Percentiles rank a stretch among this genome's conserved stretches.
phyloP scores from a whole-genome alignment of 2,113 vertebrate species.

The Nannospalax galili region DNA sequence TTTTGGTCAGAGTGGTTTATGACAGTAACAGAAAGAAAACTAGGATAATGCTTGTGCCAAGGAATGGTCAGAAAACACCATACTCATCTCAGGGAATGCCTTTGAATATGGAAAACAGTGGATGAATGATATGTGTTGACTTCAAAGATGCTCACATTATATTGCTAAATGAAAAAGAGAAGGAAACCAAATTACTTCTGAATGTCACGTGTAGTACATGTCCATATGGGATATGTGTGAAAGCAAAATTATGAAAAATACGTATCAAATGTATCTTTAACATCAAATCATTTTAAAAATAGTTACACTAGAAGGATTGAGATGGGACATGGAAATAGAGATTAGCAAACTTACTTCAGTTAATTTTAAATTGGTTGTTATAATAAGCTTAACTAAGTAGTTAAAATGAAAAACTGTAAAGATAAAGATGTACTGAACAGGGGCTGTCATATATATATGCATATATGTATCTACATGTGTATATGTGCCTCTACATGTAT shows the following conservation, averaged over 20 bases:
- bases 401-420: slow-evolving; percentile 43
- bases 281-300: slow-evolving; percentile 34
- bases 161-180: neutral
- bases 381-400: neutral
- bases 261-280: slow-evolving; percentile 7
- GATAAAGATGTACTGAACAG: neutral
- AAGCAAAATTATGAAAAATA: neutral
- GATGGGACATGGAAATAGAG: neutral
- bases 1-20: too few relatives aligned
- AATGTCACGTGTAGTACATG: neutral
- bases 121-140: neutral
- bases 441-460: neutral
- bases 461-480: accelerated
- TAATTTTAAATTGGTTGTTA: slow-evolving; percentile 14
- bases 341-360: slow-evolving; percentile 16
- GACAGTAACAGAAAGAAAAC: neutral
- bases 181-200: neutral
- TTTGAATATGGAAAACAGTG: neutral
- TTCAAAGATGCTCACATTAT: neutral
- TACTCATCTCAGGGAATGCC: neutral
- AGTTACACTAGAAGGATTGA: neutral
- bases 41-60: too few relatives aligned
- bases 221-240: neutral
- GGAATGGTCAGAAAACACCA: neutral
- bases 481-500: accelerated